Conservation (phyloP, 2,888 invertebrate genomes). For the Thecocarcelia acutangulata region DNA sequence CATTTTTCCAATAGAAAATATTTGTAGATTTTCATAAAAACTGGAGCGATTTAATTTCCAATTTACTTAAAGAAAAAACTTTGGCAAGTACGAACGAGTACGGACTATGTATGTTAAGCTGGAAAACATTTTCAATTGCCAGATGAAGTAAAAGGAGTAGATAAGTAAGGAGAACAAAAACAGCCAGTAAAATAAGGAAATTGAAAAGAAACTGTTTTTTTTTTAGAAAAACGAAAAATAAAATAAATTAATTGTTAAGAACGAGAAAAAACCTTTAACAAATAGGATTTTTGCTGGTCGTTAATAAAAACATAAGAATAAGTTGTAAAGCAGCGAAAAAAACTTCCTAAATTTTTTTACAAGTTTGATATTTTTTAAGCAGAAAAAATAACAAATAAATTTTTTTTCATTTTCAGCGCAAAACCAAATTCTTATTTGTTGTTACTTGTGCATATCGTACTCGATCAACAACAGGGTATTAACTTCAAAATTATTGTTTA, state of each 20-base stretch:
- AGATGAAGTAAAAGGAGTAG: conserved; percentile 28
- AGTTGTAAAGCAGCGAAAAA: background rate
- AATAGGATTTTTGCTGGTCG: conserved; percentile 5
- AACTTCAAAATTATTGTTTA: no score
- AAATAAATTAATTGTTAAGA: conserved; percentile 41
- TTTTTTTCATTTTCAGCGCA: no score
- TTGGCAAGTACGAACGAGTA: conserved; percentile 46
- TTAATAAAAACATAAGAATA: background rate
- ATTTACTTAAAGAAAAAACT: conserved; percentile 23
- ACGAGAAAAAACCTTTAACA: conserved; percentile 11
- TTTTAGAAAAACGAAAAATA: conserved; percentile 16
- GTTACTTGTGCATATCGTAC: no score
- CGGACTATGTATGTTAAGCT: conserved; percentile 41
- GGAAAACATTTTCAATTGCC: conserved; percentile 53
- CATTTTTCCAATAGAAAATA: background rate
- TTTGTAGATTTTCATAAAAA: conserved; percentile 3
- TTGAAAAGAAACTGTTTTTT: conserved; percentile 15
- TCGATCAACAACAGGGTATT: no score
- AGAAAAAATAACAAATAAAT: no score
- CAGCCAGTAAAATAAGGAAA: background rate
- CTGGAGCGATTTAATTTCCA: conserved; percentile 35
- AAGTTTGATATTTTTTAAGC: background rate
- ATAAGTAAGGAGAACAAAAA: conserved; percentile 5
- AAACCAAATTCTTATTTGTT: no score
- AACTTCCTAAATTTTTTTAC: background rate